Evolutionary conservation across 1,140 invertebrate genomes (phyloP), one percentile per base, ranked within the genome.

Genomic region (Nephotettix cincticeps): DNA sequence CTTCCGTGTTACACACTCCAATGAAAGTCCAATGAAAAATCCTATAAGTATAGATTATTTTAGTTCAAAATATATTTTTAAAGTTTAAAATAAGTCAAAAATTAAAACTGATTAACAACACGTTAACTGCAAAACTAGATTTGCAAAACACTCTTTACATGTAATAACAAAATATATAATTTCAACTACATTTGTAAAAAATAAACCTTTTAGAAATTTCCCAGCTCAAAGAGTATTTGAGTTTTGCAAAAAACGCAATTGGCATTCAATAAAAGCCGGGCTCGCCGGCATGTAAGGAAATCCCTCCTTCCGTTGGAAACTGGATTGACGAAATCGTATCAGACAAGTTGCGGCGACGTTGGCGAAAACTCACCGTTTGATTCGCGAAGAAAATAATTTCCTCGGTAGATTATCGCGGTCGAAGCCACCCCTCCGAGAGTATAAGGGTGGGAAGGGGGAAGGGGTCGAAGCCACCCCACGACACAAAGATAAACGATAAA

Each of bases 401-500:
- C 21, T 25, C 21, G 47, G 47, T 19, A 21, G 21, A 61, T 61
- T 27, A 61, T 61, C 56, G 56, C 27, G 27, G n/a, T 61, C 21
- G 9, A 23, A 61, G 56, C 21, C 9, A 21, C 32, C 32, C 4
- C 4, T 4, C 4, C 14, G 4, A 36, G 32, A 14, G 32, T 36
- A 6, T 36, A n/a, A 36, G 32, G 32, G 32, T 36, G 32, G 32
- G 32, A 27, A 25, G 56, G 23, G 56, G 56, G 56, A 27, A 51
- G 21, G 47, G 47, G 47, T 19, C 29, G 1, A 21, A 67, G 6
- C 64, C 36, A 19, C 40, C n/a, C 23, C 64, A 11, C 64, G 19
- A 45, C 64, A 43, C 28, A 40, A 67, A 67, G 40, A 67, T 67
- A 45, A 67, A 67, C 64, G 40, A 67, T 67, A 67, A 67, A 67